Evolutionary conservation across 2,113 vertebrate species (phyloP).

Genomic region (Ciconia maguari): DNA sequence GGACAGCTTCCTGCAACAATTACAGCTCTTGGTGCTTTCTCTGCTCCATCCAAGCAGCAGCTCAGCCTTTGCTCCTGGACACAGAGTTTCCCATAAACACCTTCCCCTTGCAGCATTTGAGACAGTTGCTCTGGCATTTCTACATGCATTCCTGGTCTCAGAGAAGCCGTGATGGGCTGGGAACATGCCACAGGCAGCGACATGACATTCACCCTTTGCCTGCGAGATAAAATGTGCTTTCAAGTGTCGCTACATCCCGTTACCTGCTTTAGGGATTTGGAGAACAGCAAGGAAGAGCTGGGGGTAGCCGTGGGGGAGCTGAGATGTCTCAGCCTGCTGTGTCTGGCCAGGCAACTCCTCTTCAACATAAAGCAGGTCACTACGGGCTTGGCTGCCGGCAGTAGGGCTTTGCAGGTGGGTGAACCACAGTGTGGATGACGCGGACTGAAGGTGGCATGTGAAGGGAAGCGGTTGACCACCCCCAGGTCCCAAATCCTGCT

Average conservation of each 20-base stretch:
- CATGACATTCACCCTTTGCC: neutral
- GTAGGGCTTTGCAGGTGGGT: neutral
- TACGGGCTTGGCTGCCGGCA: neutral
- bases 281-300: neutral
- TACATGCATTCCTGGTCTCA: fast-evolving
- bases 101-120: neutral
- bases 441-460: fast-evolving
- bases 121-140: neutral
- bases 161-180: neutral
- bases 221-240: neutral
- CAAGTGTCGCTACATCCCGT: neutral
- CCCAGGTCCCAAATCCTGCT: neutral
- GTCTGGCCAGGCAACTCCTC: neutral
- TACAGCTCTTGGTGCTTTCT: neutral
- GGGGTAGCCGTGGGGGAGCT: neutral
- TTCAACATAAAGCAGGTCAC: neutral
- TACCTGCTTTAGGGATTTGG: neutral
- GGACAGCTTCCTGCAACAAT: neutral
- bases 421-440: neutral
- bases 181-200: neutral
- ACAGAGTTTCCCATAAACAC: neutral
- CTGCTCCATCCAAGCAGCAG: neutral
- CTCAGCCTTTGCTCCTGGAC: neutral
- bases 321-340: neutral
- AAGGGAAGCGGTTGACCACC: neutral